Conservation (phyloP, 2,113 vertebrate species). For the Syngnathus typhle region DNA sequence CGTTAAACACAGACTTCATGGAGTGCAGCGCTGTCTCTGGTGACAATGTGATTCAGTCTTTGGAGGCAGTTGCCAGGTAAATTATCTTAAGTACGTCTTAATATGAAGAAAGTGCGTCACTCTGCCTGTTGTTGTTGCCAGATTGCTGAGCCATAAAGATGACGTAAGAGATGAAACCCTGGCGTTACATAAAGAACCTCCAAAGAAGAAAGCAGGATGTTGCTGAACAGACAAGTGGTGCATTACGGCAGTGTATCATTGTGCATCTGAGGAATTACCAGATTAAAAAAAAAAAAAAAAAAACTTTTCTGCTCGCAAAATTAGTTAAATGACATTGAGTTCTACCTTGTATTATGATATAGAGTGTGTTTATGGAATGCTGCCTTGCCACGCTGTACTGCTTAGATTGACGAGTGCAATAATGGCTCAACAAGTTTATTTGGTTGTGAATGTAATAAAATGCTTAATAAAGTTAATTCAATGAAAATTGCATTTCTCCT, state of each 20-base stretch:
- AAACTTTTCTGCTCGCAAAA: too few relatives aligned
- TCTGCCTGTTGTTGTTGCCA: constrained; percentile 45
- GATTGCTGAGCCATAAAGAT: constrained; percentile 72
- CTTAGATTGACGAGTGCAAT: background rate
- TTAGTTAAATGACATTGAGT: too few relatives aligned
- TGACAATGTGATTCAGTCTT: constrained; percentile 76
- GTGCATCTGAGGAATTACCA: background rate
- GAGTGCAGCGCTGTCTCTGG: constrained; percentile 88
- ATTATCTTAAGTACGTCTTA: background rate
- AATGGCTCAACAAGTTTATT: background rate
- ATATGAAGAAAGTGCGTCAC: background rate
- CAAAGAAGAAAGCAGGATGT: constrained; percentile 73
- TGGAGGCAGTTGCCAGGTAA: constrained; percentile 82
- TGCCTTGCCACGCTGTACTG: too few relatives aligned
- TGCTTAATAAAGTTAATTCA: background rate
- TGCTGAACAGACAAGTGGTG: constrained; percentile 63
- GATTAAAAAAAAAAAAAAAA: background rate
- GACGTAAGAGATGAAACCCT: constrained; percentile 42
- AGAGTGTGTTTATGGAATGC: too few relatives aligned
- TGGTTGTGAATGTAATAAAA: background rate
- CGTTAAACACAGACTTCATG: constrained; percentile 75
- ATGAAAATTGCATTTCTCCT: background rate
- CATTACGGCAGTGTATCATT: background rate
- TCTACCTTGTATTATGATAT: too few relatives aligned
- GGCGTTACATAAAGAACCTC: constrained; percentile 49